Conservation (phyloP, 2,888 invertebrate genomes). For the Dicyrtoma fusca region DNA sequence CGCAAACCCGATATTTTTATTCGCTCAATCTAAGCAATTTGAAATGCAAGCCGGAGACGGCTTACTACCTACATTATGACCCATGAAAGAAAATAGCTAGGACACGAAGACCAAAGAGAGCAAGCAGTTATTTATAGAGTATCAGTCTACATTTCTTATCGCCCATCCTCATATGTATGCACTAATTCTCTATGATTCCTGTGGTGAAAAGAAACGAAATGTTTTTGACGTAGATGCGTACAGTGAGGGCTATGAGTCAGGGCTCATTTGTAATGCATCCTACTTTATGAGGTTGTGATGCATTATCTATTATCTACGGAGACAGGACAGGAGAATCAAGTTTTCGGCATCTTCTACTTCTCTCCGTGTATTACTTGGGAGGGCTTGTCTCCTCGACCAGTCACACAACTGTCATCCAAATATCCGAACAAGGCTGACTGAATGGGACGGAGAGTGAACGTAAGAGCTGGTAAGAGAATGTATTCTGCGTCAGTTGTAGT, state of each 20-base stretch:
- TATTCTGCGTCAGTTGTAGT: too few species aligned
- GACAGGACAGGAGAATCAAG: slow-evolving; percentile 31
- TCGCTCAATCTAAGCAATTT: too few species aligned
- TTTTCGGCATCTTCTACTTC: slow-evolving; percentile 35
- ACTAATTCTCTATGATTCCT: background rate
- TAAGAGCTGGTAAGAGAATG: background rate
- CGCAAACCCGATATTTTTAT: slow-evolving; percentile 16
- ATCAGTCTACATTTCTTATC: too few species aligned
- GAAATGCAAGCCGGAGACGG: too few species aligned
- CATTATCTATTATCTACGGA: slow-evolving; percentile 16
- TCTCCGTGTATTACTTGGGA: slow-evolving; percentile 43
- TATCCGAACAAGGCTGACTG: slow-evolving; percentile 10
- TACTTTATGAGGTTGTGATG: too few species aligned
- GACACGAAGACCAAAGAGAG: too few species aligned
- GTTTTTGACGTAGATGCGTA: background rate
- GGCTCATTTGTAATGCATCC: slow-evolving; percentile 18
- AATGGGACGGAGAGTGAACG: background rate
- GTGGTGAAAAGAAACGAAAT: background rate
- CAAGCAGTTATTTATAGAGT: too few species aligned
- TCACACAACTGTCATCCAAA: slow-evolving; percentile 47
- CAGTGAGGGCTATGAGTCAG: background rate
- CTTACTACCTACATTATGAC: too few species aligned
- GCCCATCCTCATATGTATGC: background rate
- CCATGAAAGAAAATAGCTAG: too few species aligned
- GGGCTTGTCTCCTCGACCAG: slow-evolving; percentile 42